phyloP scores from a whole-genome alignment of 2,113 vertebrate genomes.

The Smithornis capensis region DNA sequence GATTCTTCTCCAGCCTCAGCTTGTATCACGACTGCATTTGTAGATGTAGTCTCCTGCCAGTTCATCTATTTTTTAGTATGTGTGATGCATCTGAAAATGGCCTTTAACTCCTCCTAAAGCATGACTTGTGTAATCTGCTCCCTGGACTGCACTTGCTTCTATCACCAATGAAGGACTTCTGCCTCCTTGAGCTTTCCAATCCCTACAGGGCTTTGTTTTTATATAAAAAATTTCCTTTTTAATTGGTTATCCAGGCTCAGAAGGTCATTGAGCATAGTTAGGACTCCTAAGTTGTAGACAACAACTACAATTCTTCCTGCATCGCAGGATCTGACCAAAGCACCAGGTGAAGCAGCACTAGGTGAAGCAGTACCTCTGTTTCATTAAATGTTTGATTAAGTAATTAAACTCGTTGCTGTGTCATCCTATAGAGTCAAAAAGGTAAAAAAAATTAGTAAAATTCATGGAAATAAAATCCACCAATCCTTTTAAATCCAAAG shows the following conservation, averaged over 20 bases:
- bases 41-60: neutral
- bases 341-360: neutral
- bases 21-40: neutral
- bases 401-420: neutral
- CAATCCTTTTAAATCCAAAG: neutral
- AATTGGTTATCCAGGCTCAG: neutral
- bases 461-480: neutral
- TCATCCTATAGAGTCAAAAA: neutral
- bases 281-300: neutral
- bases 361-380: neutral
- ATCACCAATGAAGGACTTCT: neutral
- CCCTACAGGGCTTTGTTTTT: neutral
- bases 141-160: neutral
- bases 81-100: neutral
- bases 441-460: neutral
- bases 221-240: neutral
- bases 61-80: neutral
- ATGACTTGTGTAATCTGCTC: neutral
- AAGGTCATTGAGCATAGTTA: neutral
- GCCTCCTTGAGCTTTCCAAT: neutral
- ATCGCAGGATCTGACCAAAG: neutral
- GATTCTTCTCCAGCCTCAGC: neutral
- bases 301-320: neutral
- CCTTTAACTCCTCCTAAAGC: neutral
- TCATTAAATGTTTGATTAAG: neutral